Conservation (phyloP, 2,113 vertebrate species). For the Amphiprion percula region DNA sequence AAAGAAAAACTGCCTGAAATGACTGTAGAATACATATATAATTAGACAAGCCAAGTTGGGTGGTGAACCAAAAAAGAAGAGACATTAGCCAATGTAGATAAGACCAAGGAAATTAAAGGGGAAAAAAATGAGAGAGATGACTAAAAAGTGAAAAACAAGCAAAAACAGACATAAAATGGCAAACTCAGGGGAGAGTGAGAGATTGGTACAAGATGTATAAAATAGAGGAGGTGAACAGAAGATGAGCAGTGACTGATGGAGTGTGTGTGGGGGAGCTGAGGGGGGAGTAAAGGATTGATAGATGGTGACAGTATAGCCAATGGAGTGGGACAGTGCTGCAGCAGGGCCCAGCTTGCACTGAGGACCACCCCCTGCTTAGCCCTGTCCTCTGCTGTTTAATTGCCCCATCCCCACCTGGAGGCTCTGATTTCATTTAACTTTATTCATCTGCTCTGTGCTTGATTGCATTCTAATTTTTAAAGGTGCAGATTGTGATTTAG, state of each 20-base stretch:
- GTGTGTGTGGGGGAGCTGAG: slow-evolving; percentile 25
- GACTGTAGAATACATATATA: slow-evolving; percentile 2
- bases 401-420: slow-evolving; percentile 2
- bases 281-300: slow-evolving; percentile 63
- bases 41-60: slow-evolving; percentile 13
- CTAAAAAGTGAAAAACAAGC: slow-evolving; percentile 23
- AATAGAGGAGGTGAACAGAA: slow-evolving; percentile 25
- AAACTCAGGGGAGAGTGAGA: slow-evolving; percentile 10
- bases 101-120: slow-evolving; percentile 14
- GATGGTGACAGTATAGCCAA: slow-evolving; percentile 63
- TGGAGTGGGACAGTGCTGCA: slow-evolving; percentile 45
- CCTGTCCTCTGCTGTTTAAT: slow-evolving; percentile 46
- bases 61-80: slow-evolving; percentile 25
- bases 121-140: slow-evolving; percentile 4
- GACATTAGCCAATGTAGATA: slow-evolving; percentile 13
- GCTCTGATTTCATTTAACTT: not conserved
- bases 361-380: slow-evolving; percentile 30
- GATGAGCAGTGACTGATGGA: slow-evolving; percentile 66
- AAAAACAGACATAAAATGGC: slow-evolving; percentile 32
- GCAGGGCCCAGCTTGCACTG: slow-evolving; percentile 31
- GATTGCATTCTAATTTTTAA: not conserved
- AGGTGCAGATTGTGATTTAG: not conserved
- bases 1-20: slow-evolving; percentile 15
- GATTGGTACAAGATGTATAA: slow-evolving; percentile 1
- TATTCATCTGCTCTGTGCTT: not conserved